A percentile compares a stretch with the other conserved stretches of the same genome.
Evolutionary conservation across 2,797 vertebrate genomes (phyloP).

Genomic region (Sebastes hubbsi): DNA sequence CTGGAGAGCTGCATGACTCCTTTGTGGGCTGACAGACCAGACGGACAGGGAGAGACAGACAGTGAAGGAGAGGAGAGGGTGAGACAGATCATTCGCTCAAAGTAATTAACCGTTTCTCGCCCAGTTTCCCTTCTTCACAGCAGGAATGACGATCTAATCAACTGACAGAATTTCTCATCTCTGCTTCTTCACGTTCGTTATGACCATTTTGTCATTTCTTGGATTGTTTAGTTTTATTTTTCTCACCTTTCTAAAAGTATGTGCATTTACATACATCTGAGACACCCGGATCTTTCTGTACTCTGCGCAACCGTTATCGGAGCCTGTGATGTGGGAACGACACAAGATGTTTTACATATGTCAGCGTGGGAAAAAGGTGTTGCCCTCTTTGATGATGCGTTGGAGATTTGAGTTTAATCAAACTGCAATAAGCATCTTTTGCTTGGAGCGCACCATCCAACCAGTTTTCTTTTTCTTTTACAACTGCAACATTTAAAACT

Average conservation of each 20-base stretch:
- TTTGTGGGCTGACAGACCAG: constrained; percentile 41
- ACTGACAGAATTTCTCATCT: not conserved
- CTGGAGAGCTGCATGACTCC: constrained; percentile 51
- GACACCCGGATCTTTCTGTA: not conserved
- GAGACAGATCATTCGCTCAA: constrained; percentile 46
- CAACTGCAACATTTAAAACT: not conserved
- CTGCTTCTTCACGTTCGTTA: not conserved
- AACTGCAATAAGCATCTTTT: not conserved
- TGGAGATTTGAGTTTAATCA: not conserved
- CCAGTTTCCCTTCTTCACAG: constrained; percentile 15
- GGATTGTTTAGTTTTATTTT: not conserved
- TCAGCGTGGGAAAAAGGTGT: not conserved
- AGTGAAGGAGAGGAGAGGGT: constrained; percentile 18
- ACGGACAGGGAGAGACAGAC: constrained; percentile 36
- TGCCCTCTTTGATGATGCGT: not conserved
- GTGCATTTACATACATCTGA: not conserved
- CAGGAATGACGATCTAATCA: not conserved
- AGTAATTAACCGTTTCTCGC: constrained; percentile 52
- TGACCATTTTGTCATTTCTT: not conserved
- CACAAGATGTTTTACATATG: not conserved
- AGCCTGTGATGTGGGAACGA: not conserved
- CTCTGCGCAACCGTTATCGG: not conserved
- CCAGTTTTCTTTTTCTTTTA: not conserved
- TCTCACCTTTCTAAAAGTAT: not conserved
- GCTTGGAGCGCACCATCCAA: not conserved